Evolutionary conservation across 2,113 vertebrate genomes (phyloP).

Genomic region (Gallinago media): DNA sequence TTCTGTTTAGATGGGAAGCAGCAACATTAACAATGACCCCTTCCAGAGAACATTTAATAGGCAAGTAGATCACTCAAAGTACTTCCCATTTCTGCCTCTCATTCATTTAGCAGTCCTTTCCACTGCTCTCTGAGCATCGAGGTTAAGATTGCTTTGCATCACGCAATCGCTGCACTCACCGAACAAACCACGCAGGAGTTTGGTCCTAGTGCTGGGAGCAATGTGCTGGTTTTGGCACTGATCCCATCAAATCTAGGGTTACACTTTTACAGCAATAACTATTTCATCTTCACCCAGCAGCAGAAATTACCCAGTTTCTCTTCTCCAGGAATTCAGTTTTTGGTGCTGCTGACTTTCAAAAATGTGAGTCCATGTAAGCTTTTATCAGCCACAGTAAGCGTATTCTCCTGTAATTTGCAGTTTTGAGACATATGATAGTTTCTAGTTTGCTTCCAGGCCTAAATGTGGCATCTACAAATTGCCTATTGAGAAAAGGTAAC

Average conservation of each 20-base stretch:
- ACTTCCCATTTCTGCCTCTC: background rate
- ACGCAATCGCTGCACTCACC: background rate
- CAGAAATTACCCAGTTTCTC: background rate
- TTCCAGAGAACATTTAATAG: background rate
- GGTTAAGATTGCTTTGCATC: background rate
- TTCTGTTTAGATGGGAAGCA: constrained; percentile 39
- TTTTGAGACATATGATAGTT: background rate
- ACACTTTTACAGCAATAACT: background rate
- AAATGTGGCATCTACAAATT: background rate
- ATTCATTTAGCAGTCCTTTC: background rate
- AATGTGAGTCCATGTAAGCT: background rate
- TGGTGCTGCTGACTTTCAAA: background rate
- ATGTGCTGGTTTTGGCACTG: background rate
- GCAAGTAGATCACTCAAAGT: background rate
- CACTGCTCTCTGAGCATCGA: background rate
- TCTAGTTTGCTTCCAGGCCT: constrained; percentile 5
- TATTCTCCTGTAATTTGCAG: background rate
- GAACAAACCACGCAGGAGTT: background rate
- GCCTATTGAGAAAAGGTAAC: background rate
- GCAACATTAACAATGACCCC: constrained; percentile 7
- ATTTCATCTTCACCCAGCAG: background rate
- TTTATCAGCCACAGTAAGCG: background rate
- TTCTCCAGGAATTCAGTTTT: background rate
- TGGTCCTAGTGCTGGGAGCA: background rate
- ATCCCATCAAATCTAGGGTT: background rate